phyloP scores from a whole-genome alignment of 2,797 vertebrate species.

The Morelia viridis region DNA sequence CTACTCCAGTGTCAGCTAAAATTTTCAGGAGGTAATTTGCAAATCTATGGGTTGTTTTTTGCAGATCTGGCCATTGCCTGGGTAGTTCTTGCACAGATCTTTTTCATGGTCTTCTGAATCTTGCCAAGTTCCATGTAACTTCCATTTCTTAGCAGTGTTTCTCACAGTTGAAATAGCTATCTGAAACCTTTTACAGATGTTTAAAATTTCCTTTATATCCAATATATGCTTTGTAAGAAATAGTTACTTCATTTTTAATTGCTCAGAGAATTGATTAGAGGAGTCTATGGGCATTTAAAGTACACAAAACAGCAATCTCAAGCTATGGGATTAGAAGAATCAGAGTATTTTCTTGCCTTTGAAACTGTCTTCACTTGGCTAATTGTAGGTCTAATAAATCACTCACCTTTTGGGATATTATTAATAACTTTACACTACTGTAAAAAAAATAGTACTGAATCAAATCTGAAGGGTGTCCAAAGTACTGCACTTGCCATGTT shows the following conservation, averaged over 20 bases:
- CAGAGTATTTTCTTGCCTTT: neutral
- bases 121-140: neutral
- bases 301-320: too few relatives aligned
- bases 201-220: neutral
- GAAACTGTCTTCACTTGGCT: neutral
- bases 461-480: neutral
- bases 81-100: neutral
- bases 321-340: neutral
- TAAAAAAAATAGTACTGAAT: neutral
- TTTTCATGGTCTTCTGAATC: neutral
- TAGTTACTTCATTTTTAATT: neutral
- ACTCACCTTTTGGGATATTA: neutral
- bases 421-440: neutral
- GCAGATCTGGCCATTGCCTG: neutral
- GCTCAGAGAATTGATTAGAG: neutral
- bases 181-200: neutral
- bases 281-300: too few relatives aligned
- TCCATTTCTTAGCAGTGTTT: neutral
- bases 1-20: neutral
- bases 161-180: neutral
- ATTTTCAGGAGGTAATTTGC: neutral
- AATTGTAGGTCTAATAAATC: neutral
- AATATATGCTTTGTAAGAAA: neutral
- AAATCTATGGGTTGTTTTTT: neutral
- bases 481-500: neutral